A percentile compares a stretch with the other conserved stretches of the same genome.
Conservation (phyloP, 2,113 vertebrate species). For the Todiramphus chloris region DNA sequence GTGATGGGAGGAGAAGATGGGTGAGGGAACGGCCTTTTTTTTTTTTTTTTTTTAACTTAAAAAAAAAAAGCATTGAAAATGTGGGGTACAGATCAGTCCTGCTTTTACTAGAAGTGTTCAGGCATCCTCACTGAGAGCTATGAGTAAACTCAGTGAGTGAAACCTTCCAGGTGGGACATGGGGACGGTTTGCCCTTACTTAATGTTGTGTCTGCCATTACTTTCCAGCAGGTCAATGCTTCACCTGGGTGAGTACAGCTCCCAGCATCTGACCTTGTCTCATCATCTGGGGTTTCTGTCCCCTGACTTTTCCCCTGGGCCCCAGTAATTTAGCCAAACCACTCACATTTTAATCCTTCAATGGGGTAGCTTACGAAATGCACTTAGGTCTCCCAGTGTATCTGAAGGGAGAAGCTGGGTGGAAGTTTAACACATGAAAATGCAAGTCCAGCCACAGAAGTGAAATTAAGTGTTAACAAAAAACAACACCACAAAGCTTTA, state of each 20-base stretch:
- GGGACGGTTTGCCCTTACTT: not conserved
- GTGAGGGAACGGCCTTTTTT: not conserved
- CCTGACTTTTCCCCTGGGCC: not conserved
- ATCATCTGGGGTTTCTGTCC: not conserved
- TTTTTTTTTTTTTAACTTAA: not conserved
- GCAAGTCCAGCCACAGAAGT: not conserved
- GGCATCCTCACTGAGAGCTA: not conserved
- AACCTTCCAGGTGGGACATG: not conserved
- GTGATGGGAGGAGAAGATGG: not conserved
- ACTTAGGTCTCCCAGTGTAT: not conserved
- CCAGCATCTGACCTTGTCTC: not conserved
- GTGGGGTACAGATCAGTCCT: not conserved
- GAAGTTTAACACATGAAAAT: not conserved
- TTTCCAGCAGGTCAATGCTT: not conserved
- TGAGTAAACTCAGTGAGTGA: not conserved
- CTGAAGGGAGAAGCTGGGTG: not conserved
- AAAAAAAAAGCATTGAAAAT: not conserved
- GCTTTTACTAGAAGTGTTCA: not conserved
- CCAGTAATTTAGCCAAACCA: not conserved
- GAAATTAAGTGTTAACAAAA: constrained; percentile 19
- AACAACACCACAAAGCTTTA: not conserved
- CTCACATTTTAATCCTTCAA: not conserved
- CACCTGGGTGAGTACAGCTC: not conserved
- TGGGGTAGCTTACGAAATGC: not conserved
- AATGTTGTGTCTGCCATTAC: not conserved